Evolutionary conservation across 1,140 invertebrate genomes (phyloP), one percentile per base, ranked within the genome.

Genomic region (Dendroctonus ponderosae): DNA sequence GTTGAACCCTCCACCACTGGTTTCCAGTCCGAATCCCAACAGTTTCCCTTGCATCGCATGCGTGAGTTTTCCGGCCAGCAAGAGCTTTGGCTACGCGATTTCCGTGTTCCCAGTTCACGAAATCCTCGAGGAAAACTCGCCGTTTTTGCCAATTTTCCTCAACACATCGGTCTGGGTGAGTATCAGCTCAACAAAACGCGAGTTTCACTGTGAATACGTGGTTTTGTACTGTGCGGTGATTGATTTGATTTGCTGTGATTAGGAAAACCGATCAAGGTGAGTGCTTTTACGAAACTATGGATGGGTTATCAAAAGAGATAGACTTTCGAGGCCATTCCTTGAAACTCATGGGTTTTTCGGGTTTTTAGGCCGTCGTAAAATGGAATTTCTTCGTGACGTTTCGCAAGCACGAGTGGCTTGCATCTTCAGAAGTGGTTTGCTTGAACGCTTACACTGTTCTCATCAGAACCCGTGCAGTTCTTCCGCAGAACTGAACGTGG

Each of bases 11-110:
- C 50, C 42, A 39, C 62, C 51, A 56, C 51, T 54, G 62, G 54
- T 40, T 48, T 42, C 48, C 8, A 12, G 8, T 26, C 48, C 49
- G 40, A 56, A 54, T 56, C 62, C 26, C 5, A 42, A 62, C 62
- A 63, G 50, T 56, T 63, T 63, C 62, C 14, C 39, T 54, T 53
- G 14, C 46, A 54, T 51, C 51, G 62, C 62, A 63, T 63, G 62
- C 62, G 62, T 44, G 41, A 15, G 26, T 63, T 54, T 63, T 56
- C 62, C 60, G 37, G 12, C 60, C 39, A 52, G 38, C 48, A 52
- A 50, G 37, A 42, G 60, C 11, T 12, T 7, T n/a, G 43, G 38
- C 60, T 51, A 46, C 52, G 51, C 43, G 8, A 54, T 56, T 54
- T 40, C 51, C 57, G 26, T 48, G 51, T 62, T 62, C 43, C 60